Base-by-base conservation (phyloP, 2,797 vertebrate species). In the Bradypodion ventrale region DNA sequence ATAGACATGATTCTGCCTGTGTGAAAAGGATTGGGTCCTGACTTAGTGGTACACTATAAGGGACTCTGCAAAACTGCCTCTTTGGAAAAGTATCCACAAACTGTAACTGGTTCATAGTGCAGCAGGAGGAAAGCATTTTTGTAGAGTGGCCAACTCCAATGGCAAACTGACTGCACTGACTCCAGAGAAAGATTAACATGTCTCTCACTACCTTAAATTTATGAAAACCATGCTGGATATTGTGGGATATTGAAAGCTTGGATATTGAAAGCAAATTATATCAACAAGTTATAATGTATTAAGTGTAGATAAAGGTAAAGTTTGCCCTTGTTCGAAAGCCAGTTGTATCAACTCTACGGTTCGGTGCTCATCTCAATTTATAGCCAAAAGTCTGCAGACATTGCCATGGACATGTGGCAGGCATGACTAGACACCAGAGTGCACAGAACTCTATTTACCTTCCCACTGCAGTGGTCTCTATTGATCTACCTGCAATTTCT, bases 151-250 rank as follows among this genome's bases (percentile, higher is more conserved):
- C n/a, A 7, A 60, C 27, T 42, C 46, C 19, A 40, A 19, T 66
- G 16, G 25, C 35, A 12, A 35, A 21, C 49, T 85, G 59, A 81
- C 78, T 44, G 44, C 9, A 16, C 4, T 68, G 74, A 56, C 29
- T 44, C 37, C 21, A 85, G 49, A 88, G 81, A 84, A 82, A 89
- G 87, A 63, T 80, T 63, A 0, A 0, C 9, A 65, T 82, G 62
- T 56, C 37, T 49, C 0, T 0, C 52, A 56, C 13, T 21, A 56
- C 19, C 52, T 56, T 56, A 56, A 56, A 56, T 15, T 56, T 56
- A 56, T 56, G 52, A 56, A 56, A 56, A 56, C 56, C 13, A 15
- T 19, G 56, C 2, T 56, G 19, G 12, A 56, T 56, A 56, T 42
- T 44, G 15, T 72, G 69, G 68, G 69, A 72, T 72, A 27, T 35